Evolutionary conservation across 2,113 vertebrate genomes (phyloP).

Genomic region (Pteronura brasiliensis): DNA sequence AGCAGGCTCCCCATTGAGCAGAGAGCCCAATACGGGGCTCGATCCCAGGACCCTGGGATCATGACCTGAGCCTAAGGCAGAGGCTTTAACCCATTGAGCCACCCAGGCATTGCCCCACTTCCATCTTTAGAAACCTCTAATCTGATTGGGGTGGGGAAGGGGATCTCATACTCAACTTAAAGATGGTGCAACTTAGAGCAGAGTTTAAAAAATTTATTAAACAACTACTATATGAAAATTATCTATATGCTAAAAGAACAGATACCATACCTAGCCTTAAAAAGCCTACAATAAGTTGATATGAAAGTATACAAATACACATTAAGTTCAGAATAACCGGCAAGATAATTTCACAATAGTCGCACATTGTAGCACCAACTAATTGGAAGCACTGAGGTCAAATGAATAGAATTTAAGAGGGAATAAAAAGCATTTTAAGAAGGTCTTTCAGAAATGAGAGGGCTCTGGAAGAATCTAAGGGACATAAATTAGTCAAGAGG

Average conservation of each 20-base stretch:
- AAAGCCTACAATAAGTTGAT: not conserved
- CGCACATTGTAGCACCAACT: not conserved
- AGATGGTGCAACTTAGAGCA: not conserved
- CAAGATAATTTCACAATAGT: not conserved
- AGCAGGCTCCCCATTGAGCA: too few relatives aligned
- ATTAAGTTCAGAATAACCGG: not conserved
- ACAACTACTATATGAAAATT: not conserved
- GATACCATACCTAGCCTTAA: not conserved
- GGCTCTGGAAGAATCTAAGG: not conserved
- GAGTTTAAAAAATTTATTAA: conserved; percentile 39
- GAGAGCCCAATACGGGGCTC: too few relatives aligned
- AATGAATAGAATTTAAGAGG: not conserved
- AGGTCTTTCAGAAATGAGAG: not conserved
- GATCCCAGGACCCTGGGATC: too few relatives aligned
- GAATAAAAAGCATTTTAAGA: not conserved
- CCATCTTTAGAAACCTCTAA: not conserved
- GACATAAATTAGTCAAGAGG: not conserved
- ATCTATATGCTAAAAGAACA: not conserved
- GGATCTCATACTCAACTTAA: not conserved
- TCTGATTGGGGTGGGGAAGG: not conserved
- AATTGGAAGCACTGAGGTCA: conserved; percentile 14
- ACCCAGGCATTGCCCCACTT: not conserved
- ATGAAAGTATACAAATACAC: not conserved
- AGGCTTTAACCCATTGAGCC: too few relatives aligned
- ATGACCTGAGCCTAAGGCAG: too few relatives aligned